Percentiles rank a stretch among this genome's conserved stretches.
phyloP scores from a whole-genome alignment of 1,140 invertebrate genomes.

The Stenopsyche tienmushanensis region DNA sequence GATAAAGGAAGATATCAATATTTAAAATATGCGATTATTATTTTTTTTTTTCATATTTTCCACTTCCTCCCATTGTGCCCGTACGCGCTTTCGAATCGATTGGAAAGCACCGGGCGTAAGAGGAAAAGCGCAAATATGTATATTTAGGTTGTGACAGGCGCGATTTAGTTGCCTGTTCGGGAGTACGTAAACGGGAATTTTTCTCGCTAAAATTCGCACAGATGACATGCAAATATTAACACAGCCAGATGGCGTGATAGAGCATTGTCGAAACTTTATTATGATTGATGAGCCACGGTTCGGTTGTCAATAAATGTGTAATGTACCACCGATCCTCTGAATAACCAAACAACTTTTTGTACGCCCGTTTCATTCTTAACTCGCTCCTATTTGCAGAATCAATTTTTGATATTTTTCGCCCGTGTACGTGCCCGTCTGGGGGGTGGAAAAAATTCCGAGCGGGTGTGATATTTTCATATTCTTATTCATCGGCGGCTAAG shows the following conservation, averaged over 20 bases:
- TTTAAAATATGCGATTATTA: not conserved
- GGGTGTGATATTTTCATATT: not conserved
- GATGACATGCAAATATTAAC: slow-evolving; percentile 22
- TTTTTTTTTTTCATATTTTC: not conserved
- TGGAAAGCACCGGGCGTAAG: not conserved
- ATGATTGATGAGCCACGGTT: slow-evolving; percentile 20
- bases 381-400: too few species aligned
- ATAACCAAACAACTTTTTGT: not conserved
- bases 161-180: not conserved
- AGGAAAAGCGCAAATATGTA: not conserved
- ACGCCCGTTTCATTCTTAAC: not conserved
- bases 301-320: slow-evolving; percentile 10
- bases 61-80: not conserved
- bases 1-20: too few species aligned
- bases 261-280: slow-evolving; percentile 22
- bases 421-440: not conserved
- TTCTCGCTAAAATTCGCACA: not conserved
- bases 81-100: too few species aligned
- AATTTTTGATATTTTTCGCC: not conserved
- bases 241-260: slow-evolving; percentile 4
- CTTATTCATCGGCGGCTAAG: too few species aligned
- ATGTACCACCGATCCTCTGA: not conserved
- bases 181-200: not conserved
- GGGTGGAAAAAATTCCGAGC: not conserved
- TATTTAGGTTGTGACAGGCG: not conserved